Percentiles rank a stretch among this genome's conserved stretches.
Conservation (phyloP, 2,888 invertebrate genomes). For the Timema podura region DNA sequence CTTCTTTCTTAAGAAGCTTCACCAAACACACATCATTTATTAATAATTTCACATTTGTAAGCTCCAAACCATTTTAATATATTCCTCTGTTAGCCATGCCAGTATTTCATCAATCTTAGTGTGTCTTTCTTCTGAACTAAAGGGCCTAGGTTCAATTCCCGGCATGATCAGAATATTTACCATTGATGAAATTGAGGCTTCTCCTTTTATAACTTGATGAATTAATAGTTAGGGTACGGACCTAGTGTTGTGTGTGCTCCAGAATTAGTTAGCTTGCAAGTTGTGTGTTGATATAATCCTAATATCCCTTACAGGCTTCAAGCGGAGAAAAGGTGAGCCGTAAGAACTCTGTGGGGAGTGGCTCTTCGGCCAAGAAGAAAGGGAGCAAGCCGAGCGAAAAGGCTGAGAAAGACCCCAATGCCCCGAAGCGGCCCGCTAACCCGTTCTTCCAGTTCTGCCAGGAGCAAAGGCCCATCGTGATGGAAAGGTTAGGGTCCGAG, state of each 20-base stretch:
- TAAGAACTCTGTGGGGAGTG: conserved; percentile 9
- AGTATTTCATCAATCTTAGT: no score
- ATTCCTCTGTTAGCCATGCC: no score
- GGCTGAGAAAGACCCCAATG: conserved; percentile 63
- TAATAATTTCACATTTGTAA: no score
- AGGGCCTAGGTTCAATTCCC: no score
- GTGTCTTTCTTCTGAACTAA: no score
- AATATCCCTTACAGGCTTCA: conserved; percentile 8
- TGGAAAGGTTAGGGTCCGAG: conserved; percentile 47
- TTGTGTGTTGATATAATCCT: background rate
- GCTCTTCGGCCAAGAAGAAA: conserved; percentile 29
- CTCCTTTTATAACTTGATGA: no score
- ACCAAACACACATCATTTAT: no score
- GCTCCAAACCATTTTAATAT: no score
- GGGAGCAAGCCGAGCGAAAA: conserved; percentile 39
- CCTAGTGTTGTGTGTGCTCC: conserved; percentile 4
- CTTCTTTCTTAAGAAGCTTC: no score
- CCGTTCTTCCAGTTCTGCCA: conserved; percentile 79
- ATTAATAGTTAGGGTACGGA: no score
- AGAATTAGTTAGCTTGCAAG: background rate
- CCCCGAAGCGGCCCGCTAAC: conserved; percentile 74
- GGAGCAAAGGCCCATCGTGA: conserved; percentile 66
- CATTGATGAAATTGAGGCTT: no score
- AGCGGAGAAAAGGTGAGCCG: conserved; percentile 17
- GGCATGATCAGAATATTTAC: no score